Conservation (phyloP, 2,113 vertebrate genomes). For the Suncus etruscus region DNA sequence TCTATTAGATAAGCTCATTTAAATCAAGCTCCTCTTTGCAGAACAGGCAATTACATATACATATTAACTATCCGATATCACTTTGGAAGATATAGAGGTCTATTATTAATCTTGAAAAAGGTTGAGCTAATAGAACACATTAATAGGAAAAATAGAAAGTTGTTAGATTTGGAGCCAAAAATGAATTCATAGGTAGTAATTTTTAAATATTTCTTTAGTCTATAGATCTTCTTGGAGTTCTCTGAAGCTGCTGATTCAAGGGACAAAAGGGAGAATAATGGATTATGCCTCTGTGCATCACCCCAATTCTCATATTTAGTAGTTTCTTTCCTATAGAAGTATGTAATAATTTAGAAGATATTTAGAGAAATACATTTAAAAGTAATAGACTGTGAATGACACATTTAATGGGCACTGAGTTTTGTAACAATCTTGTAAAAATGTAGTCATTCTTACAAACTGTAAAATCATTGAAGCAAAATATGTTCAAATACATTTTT, state of each 20-base stretch:
- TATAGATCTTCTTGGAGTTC: constrained; percentile 19
- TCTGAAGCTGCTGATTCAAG: background rate
- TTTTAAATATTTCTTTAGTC: constrained; percentile 28
- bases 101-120: constrained; percentile 47
- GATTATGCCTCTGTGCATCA: too few species aligned
- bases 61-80: constrained; percentile 59
- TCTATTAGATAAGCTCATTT: constrained; percentile 62
- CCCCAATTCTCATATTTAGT: background rate
- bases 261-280: background rate
- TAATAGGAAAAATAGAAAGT: constrained; percentile 61
- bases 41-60: constrained; percentile 46
- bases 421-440: background rate
- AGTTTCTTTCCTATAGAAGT: background rate
- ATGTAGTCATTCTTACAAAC: constrained; percentile 19
- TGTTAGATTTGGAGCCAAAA: constrained; percentile 42
- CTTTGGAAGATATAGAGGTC: constrained; percentile 36
- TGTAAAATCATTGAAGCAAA: constrained; percentile 8
- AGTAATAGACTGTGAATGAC: constrained; percentile 19
- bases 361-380: constrained; percentile 33
- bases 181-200: constrained; percentile 36
- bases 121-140: constrained; percentile 66
- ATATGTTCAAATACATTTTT: background rate
- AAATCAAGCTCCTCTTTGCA: constrained; percentile 62
- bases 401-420: background rate
- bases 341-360: constrained; percentile 13